phyloP scores from a whole-genome alignment of 2,888 invertebrate species.

The Sesia apiformis region DNA sequence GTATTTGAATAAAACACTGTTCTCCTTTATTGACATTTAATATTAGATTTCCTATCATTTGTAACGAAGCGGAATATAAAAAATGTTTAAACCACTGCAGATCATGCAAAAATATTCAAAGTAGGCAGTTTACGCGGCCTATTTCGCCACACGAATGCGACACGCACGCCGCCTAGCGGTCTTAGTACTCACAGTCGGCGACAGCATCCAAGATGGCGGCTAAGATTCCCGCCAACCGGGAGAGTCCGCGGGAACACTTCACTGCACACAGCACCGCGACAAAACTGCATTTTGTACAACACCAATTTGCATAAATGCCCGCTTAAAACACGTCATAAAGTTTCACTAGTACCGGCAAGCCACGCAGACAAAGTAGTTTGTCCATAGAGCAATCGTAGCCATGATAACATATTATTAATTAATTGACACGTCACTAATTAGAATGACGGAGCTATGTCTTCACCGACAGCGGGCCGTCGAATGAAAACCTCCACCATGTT shows the following conservation, averaged over 20 bases:
- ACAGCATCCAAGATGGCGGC: slow-evolving; percentile 60
- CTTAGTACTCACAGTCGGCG: slow-evolving; percentile 33
- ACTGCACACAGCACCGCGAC: slow-evolving; percentile 27
- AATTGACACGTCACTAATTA: slow-evolving; percentile 42
- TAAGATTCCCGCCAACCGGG: slow-evolving; percentile 17
- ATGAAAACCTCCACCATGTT: slow-evolving; percentile 74
- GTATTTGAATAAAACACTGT: too few relatives aligned
- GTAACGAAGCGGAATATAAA: too few relatives aligned
- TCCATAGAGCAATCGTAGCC: slow-evolving; percentile 1
- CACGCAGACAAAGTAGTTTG: not conserved
- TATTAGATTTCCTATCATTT: too few relatives aligned
- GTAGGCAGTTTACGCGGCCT: slow-evolving; percentile 41
- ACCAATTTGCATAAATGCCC: slow-evolving; percentile 34
- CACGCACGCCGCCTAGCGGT: slow-evolving; percentile 66
- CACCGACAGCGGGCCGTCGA: slow-evolving; percentile 68
- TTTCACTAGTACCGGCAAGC: not conserved
- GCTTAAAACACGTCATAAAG: slow-evolving; percentile 12
- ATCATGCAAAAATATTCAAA: slow-evolving; percentile 68
- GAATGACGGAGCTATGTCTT: slow-evolving; percentile 67
- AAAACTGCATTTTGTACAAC: slow-evolving; percentile 28
- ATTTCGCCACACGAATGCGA: slow-evolving; percentile 35
- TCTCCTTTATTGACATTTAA: too few relatives aligned
- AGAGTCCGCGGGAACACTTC: slow-evolving; percentile 18
- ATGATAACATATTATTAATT: slow-evolving; percentile 1
- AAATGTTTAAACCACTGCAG: slow-evolving; percentile 5